A percentile compares a stretch with the other conserved stretches of the same genome.
phyloP scores from a whole-genome alignment of 2,113 vertebrate genomes.

The Myrmecophaga tridactyla region DNA sequence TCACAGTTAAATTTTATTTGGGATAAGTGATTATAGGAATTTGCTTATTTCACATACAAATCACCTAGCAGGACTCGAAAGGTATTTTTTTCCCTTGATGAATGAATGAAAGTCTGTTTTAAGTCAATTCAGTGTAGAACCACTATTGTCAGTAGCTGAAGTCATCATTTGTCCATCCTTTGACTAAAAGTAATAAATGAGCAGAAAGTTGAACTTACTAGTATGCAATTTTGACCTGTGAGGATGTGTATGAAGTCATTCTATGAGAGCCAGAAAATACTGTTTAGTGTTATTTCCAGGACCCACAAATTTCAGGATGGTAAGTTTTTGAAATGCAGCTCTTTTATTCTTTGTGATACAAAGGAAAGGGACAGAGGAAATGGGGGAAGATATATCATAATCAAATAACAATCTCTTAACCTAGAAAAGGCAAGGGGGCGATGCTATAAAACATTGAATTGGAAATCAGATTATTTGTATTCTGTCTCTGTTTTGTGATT shows the following conservation, averaged over 20 bases:
- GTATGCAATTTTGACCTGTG: not conserved
- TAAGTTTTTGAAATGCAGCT: not conserved
- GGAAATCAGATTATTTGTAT: not conserved
- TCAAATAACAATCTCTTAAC: not conserved
- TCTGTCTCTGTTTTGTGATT: not conserved
- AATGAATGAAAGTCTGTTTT: not conserved
- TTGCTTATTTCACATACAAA: not conserved
- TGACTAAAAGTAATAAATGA: not conserved
- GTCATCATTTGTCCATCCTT: not conserved
- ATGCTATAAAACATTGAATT: not conserved
- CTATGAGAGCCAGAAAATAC: not conserved
- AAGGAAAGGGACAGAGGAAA: not conserved
- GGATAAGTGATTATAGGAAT: not conserved
- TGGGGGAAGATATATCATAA: not conserved
- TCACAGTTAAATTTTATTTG: constrained; percentile 10
- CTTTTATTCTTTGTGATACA: not conserved
- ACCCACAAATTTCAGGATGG: not conserved
- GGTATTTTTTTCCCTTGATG: not conserved
- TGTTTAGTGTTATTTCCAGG: not conserved
- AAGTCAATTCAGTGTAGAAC: not conserved
- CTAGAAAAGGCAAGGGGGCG: not conserved
- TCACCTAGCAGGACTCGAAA: not conserved
- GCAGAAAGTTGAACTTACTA: not conserved
- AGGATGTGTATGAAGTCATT: not conserved
- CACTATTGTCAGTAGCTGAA: not conserved